Percentiles rank a stretch among this genome's conserved stretches.
Conservation (phyloP, 2,888 invertebrate species). For the Ectropis crepuscularia region DNA sequence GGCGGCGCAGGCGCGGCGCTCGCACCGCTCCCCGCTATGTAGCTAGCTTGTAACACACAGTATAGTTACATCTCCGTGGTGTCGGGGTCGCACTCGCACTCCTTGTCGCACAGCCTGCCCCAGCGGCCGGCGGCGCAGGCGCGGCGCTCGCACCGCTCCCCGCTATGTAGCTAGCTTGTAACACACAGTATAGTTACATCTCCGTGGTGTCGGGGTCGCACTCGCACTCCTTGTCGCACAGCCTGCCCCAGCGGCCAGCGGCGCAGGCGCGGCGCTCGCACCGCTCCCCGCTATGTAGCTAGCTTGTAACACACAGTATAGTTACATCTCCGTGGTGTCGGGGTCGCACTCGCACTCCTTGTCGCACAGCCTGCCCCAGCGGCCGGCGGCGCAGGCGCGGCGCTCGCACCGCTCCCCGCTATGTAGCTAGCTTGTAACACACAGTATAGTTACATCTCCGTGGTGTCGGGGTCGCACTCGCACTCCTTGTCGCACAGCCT, state of each 20-base stretch:
- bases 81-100: slow-evolving; percentile 89
- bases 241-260: slow-evolving; percentile 86
- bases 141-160: slow-evolving; percentile 87
- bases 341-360: slow-evolving; percentile 89
- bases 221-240: slow-evolving; percentile 89
- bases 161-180: too few species aligned
- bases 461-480: slow-evolving; percentile 88
- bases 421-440: too few species aligned
- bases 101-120: slow-evolving; percentile 88
- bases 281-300: too few species aligned
- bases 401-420: slow-evolving; percentile 88
- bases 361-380: slow-evolving; percentile 89
- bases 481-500: slow-evolving; percentile 88
- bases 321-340: slow-evolving; percentile 87
- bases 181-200: slow-evolving; percentile 81
- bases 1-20: slow-evolving; percentile 87
- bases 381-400: slow-evolving; percentile 87
- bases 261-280: slow-evolving; percentile 89
- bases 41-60: too few species aligned
- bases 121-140: slow-evolving; percentile 88
- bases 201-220: slow-evolving; percentile 89
- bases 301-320: too few species aligned
- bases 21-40: too few species aligned
- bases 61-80: slow-evolving; percentile 87
- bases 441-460: slow-evolving; percentile 85